phyloP scores from a whole-genome alignment of 37 sponge, comb jelly and placozoan species.

The Mnemiopsis leidyi region DNA sequence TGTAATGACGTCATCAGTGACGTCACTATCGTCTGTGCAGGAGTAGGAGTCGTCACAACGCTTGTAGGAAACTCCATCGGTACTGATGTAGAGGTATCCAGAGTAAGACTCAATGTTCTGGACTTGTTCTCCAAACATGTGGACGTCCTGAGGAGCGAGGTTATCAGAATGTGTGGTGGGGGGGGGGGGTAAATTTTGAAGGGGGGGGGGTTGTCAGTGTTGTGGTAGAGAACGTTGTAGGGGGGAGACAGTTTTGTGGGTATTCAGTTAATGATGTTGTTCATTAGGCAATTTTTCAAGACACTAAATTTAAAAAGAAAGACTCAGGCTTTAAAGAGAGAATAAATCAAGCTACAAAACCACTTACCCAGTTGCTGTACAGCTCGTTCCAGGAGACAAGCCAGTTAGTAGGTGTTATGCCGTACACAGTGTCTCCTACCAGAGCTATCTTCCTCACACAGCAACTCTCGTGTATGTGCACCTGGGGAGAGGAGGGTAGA shows the following conservation, averaged over 20 bases:
- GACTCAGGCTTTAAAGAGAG: no score
- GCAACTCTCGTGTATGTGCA: constrained; percentile 44
- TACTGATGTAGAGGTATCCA: constrained; percentile 35
- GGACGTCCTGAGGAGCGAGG: constrained; percentile 15
- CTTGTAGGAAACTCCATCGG: background rate
- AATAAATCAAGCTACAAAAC: no score
- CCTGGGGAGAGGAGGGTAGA: background rate
- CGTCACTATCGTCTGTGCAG: background rate
- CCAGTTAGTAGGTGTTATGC: constrained; percentile 59
- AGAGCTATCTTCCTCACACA: constrained; percentile 44
- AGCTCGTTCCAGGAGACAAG: constrained; percentile 31
- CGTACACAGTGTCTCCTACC: background rate
- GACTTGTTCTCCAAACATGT: constrained; percentile 3
- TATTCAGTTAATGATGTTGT: no score
- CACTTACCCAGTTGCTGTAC: constrained; percentile 16
- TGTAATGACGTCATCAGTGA: background rate
- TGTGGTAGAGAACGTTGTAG: no score
- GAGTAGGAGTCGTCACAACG: background rate
- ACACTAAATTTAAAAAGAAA: no score
- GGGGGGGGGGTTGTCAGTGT: no score
- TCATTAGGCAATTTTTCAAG: no score
- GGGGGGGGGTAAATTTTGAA: no score
- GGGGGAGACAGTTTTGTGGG: no score
- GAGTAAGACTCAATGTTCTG: background rate
- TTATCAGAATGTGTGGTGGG: no score